These are phyloP conservation scores for Anoplolepis gracilipes DNA, from an alignment of 1,140 invertebrate genomes.

Conservation along the genomic window DNA sequence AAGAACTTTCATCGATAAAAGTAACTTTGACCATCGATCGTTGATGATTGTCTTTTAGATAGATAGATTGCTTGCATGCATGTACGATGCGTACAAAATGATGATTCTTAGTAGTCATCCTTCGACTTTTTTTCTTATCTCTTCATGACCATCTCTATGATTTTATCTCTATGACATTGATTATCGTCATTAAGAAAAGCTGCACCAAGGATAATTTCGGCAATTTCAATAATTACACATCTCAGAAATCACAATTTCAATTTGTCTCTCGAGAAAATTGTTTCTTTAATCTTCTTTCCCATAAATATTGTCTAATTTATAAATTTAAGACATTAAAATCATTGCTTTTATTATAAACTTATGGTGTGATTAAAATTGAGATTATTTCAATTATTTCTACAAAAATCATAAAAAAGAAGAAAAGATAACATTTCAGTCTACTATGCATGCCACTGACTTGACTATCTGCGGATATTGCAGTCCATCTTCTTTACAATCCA, in stretches of 20 bases:
- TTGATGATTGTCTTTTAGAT: constrained; percentile 49
- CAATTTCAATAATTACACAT: background rate
- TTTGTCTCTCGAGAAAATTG: background rate
- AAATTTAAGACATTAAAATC: no score
- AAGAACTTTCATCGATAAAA: constrained; percentile 16
- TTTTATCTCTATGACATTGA: constrained; percentile 42
- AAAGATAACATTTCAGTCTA: background rate
- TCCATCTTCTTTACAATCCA: background rate
- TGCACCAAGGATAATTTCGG: constrained; percentile 33
- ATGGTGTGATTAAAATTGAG: background rate
- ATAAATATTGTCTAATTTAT: background rate
- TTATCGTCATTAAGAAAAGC: constrained; percentile 25
- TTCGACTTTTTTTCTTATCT: constrained; percentile 34
- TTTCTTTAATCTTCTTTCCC: background rate
- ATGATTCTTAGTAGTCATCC: constrained; percentile 40
- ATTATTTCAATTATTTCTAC: background rate
- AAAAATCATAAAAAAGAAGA: constrained; percentile 1
- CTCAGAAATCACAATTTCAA: background rate
- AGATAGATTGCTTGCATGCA: constrained; percentile 23
- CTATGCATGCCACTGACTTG: no score
- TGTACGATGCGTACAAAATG: constrained; percentile 22
- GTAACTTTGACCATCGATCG: constrained; percentile 42
- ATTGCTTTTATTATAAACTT: no score
- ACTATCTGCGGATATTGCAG: no score
- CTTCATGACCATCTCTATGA: constrained; percentile 29